Evolutionary conservation across 2,888 invertebrate species (phyloP), one percentile per base, ranked within the genome.

Genomic region (Ctenicera cuprea): DNA sequence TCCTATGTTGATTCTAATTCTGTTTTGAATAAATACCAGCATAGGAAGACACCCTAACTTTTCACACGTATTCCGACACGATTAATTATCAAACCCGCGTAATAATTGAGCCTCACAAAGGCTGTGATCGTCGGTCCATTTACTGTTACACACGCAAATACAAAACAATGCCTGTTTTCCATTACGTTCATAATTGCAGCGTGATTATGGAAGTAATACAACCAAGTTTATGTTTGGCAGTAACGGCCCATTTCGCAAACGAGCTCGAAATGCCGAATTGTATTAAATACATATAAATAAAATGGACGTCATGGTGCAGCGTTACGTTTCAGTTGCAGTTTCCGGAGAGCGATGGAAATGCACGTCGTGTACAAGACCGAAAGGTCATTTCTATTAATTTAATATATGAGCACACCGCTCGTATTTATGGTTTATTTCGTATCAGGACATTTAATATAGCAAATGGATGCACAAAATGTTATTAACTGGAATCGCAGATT

Each of bases 401-500:
- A 52, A 64, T 64, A 41, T 43, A 61, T 50, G 33, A 4, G 18
- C 52, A 52, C 16, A 62, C 52, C 18, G 52, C 52, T 37, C 37
- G 70, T 70, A 63, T 50, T 72, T 66, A 38, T 45, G 22, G 41
- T 62, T 70, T 52, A 45, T 65, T 71, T 61, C 65, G 48, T 71
- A 61, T 9, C 64, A 16, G 45, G 57, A 71, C 64, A 30, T 71
- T 72, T 72, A 72, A 72, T 72, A 72, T 72, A 30, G 26, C 72
- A 67, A 72, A 72, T 72, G 72, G 61, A 22, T 67, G 66, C 48
- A 66, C 50, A 72, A 72, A 33, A 72, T 61, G 62, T 59, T 71
- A 65, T 66, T 66, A 72, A 72, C 66, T 67, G 20, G 43, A 61
- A 70, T 65, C 57, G 54, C 57, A 20, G 71, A 65, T 65, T 71